Base-by-base conservation (phyloP, 2,797 vertebrate species). In the Mallotus villosus region DNA sequence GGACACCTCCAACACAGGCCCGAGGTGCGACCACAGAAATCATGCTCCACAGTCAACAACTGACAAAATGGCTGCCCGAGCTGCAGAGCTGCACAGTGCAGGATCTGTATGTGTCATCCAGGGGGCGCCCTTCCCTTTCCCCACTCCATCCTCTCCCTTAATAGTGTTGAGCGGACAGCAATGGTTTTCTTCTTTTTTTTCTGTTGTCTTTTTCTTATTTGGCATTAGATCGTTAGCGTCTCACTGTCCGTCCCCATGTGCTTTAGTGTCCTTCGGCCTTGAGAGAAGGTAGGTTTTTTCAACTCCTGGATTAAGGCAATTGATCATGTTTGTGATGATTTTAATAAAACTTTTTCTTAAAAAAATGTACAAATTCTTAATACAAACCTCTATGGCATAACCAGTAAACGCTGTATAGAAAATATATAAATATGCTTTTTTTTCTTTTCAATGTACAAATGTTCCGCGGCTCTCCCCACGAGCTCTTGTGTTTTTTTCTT, bases 351-450 rank as follows among this genome's bases (percentile, higher is more conserved):
- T 89, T 88, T 91, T 92, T 90, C 93, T 91, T 94, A 92, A 85
- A 94, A 93, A 91, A 94, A 94, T 95, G 82, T 97, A 98, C 95
- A 98, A 97, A 96, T 89, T 91, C 93, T 92, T 92, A 93, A 91
- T 96, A 97, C 94, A 97, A 97, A 96, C 92, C 89, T 93, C 95
- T 94, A 94, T 95, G 95, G 93, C 92, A 92, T 95, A 92, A 92
- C 94, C 95, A 94, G 94, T 94, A 96, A 93, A 88, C 89, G 94
- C 94, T 94, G 93, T 95, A 93, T 96, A 95, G 96, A 99, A 98
- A 98, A 98, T 98, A 99, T 98, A 98, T 98, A 98, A 97, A 98
- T 99, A 98, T 91, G 89, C 59, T 91, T 95, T 83, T 79, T 92
- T 93, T 90, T 95, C 91, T 95, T 93, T 89, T 84, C 70, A 92